Evolutionary conservation across 2,888 invertebrate species (phyloP).

Genomic region (Amaurobius ferox): DNA sequence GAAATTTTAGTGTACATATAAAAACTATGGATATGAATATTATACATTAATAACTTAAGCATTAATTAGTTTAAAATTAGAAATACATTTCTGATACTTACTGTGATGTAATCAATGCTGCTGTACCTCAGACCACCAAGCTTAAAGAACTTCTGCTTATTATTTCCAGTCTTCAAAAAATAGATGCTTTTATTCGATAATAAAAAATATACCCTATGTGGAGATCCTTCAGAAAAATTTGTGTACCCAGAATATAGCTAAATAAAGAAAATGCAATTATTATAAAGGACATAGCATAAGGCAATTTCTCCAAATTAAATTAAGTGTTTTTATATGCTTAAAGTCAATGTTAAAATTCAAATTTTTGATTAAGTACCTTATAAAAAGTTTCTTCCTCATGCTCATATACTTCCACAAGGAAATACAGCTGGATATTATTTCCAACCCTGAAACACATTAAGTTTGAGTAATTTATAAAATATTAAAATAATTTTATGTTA

Average conservation of each 20-base stretch:
- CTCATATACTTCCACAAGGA: constrained; percentile 77
- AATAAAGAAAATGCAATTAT: constrained; percentile 1
- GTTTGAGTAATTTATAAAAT: too few relatives aligned
- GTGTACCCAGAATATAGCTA: constrained; percentile 76
- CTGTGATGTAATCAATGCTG: constrained; percentile 77
- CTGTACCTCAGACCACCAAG: constrained; percentile 75
- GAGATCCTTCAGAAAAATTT: constrained; percentile 46
- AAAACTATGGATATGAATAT: too few relatives aligned
- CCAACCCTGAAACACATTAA: constrained; percentile 76
- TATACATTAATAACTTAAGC: too few relatives aligned
- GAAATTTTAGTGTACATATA: too few relatives aligned
- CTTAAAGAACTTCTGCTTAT: constrained; percentile 75
- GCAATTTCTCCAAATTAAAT: background rate
- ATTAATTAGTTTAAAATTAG: too few relatives aligned
- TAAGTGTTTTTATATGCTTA: background rate
- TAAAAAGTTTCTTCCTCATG: constrained; percentile 77
- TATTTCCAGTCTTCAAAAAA: constrained; percentile 75
- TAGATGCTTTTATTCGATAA: constrained; percentile 76
- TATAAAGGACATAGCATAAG: background rate
- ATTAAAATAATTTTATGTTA: too few relatives aligned
- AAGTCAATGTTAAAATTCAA: background rate
- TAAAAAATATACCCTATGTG: constrained; percentile 73
- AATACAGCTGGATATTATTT: constrained; percentile 77
- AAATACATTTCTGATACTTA: too few relatives aligned
- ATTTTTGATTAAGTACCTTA: too few relatives aligned